Evolutionary conservation across 2,797 vertebrate species (phyloP).

Genomic region (Xenops minutus): DNA sequence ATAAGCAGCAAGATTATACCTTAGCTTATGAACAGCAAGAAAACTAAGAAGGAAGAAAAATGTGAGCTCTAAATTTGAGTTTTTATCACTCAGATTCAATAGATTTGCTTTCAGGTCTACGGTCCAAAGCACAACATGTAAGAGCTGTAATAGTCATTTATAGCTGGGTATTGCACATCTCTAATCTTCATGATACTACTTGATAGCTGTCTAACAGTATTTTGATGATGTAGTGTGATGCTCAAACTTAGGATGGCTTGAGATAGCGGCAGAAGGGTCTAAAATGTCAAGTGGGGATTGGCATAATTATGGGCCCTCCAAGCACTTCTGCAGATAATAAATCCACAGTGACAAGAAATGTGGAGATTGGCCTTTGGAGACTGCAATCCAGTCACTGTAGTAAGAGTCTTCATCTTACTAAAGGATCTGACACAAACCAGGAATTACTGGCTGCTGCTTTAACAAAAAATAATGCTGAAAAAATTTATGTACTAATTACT

Average conservation of each 20-base stretch:
- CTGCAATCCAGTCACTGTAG: neutral
- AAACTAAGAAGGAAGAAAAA: neutral
- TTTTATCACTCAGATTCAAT: neutral
- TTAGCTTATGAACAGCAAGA: neutral
- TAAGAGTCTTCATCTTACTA: neutral
- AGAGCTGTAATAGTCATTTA: neutral
- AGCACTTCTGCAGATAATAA: neutral
- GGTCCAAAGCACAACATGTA: neutral
- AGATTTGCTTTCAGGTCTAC: neutral
- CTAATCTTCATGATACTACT: neutral
- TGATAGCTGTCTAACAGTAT: slow-evolving; percentile 13
- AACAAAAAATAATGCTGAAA: neutral
- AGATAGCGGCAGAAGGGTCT: neutral
- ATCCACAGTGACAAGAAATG: neutral
- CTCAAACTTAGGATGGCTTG: neutral
- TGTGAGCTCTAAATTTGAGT: neutral
- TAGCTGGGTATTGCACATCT: neutral
- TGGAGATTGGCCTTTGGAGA: neutral
- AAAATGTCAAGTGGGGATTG: slow-evolving; percentile 30
- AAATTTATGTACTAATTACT: neutral
- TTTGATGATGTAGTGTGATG: neutral
- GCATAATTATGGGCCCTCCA: neutral
- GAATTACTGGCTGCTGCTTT: neutral
- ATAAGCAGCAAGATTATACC: neutral
- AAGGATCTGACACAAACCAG: neutral